Conservation (phyloP, 2,888 invertebrate genomes). For the Idaea aversata region DNA sequence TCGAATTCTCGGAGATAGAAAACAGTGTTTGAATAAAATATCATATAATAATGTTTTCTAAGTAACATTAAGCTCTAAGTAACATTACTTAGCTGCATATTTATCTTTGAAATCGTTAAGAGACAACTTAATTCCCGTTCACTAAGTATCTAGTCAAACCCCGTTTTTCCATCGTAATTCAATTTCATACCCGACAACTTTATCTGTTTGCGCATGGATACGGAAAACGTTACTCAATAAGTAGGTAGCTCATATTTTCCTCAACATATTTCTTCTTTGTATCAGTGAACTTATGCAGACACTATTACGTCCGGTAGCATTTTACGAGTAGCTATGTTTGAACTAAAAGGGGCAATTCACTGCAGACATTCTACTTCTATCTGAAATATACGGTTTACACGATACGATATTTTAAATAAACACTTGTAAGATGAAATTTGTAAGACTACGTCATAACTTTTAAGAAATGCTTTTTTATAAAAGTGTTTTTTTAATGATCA, state of each 20-base stretch:
- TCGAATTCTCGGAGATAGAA: too few relatives aligned
- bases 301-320: not conserved
- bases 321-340: slow-evolving; percentile 1
- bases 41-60: too few relatives aligned
- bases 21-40: too few relatives aligned
- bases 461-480: too few relatives aligned
- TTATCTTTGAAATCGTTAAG: too few relatives aligned
- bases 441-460: not conserved
- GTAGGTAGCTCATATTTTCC: not conserved
- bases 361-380: not conserved
- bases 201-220: not conserved
- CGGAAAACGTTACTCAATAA: not conserved
- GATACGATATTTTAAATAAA: not conserved
- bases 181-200: slow-evolving; percentile 1
- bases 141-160: not conserved
- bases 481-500: too few relatives aligned
- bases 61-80: too few relatives aligned
- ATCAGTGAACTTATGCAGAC: slow-evolving; percentile 1
- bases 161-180: not conserved
- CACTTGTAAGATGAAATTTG: not conserved
- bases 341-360: not conserved
- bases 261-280: not conserved
- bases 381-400: not conserved
- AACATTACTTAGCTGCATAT: too few relatives aligned
- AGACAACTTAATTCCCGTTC: not conserved